A percentile compares a stretch with the other conserved stretches of the same genome.
These are phyloP conservation scores for Babyrousa celebensis DNA, from an alignment of 2,797 vertebrate species.

Conservation along the genomic window DNA sequence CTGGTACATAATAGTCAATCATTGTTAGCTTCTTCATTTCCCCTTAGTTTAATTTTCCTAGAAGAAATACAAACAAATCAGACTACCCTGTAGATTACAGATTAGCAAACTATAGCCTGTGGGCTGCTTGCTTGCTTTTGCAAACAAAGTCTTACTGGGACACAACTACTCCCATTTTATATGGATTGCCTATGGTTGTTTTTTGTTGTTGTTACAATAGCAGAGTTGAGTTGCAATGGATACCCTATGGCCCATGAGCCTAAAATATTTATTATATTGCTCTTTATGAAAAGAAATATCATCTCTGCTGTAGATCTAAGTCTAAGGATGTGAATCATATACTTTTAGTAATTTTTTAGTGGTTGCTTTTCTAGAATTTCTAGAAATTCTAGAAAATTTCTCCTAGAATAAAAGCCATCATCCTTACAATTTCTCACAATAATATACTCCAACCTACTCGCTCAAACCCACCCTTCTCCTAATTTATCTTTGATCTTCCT, in stretches of 20 bases:
- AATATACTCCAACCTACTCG: neutral
- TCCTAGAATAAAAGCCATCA: neutral
- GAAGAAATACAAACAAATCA: neutral
- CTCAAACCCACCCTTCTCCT: no score
- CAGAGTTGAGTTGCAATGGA: neutral
- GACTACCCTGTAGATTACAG: neutral
- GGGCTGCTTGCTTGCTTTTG: neutral
- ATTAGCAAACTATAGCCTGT: neutral
- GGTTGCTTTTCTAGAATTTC: neutral
- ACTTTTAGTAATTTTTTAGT: neutral
- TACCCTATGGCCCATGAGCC: no score
- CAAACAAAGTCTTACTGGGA: conserved; percentile 6
- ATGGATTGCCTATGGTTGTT: neutral
- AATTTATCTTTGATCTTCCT: neutral
- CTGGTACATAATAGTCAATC: neutral
- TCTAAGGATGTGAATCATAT: neutral
- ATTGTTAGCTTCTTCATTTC: neutral
- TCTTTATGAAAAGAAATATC: neutral
- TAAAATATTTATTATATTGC: neutral
- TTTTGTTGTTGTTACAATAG: neutral
- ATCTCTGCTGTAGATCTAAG: neutral
- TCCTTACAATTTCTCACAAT: neutral
- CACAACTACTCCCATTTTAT: neutral
- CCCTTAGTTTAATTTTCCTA: neutral
- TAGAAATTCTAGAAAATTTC: neutral